Evolutionary conservation across 2,888 invertebrate genomes (phyloP), one percentile per base, ranked within the genome.

Genomic region (Nomada fucata): DNA sequence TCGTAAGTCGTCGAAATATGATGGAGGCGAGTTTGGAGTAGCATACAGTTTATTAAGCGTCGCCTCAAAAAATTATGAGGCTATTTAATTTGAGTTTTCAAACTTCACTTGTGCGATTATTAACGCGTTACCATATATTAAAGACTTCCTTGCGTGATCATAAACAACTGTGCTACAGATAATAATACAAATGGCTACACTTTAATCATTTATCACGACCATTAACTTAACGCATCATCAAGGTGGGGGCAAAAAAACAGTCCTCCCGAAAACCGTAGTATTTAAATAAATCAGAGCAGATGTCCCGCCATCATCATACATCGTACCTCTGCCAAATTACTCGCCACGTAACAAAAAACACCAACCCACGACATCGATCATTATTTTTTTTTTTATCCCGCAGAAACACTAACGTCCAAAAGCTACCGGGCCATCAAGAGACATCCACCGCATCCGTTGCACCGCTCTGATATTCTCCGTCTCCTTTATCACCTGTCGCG

Each of bases 231-330:
- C 4, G 47, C 47, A 11, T 36, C 36, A 36, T 36, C 2, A 18
- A 47, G 1, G 1, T 3, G 2, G 7, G 23, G 23, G 23, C 23
- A 23, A 50, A 59, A 50, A 20, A 47, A 47, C 44, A 26, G 18
- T 29, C 26, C n/a, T 7, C 13, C 26, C 26, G 47, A 70, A 50
- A 60, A 29, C 13, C 70, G 47, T 10, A 15, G 59, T 15, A 36
- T 70, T 70, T 70, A 50, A 70, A 70, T 70, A 59, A 70, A 50
- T n/a, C 70, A 50, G 47, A 47, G 20, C 70, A 70, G 59, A 26
- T 59, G 59, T 60, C 59, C 59, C 47, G 15, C n/a, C 70, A 47
- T 70, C 70, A 15, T 59, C 47, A 0, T 50, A 20, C 29, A 70
- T 70, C 70, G 60, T 20, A 15, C 29, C 47, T 36, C 60, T 60